Conservation (phyloP, 2,888 invertebrate species). For the Hoplodrina blanda region DNA sequence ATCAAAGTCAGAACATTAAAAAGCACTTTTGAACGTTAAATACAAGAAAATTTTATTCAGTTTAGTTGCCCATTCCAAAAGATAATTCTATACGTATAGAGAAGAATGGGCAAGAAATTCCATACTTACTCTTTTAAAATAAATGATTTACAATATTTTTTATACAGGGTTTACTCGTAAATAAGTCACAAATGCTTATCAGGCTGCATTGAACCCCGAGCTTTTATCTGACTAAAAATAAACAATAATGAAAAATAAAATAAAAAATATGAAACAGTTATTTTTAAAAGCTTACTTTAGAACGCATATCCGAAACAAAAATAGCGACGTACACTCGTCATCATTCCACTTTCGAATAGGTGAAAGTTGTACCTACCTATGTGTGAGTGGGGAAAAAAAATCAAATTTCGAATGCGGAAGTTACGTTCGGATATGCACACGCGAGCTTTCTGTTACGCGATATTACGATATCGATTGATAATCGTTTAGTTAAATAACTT, state of each 20-base stretch:
- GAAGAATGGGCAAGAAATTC: too few relatives aligned
- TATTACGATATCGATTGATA: conserved; percentile 64
- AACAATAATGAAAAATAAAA: conserved; percentile 9
- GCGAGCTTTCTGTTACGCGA: conserved; percentile 69
- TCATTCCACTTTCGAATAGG: conserved; percentile 72
- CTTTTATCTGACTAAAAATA: conserved; percentile 35
- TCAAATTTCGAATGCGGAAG: conserved; percentile 75
- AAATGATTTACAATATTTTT: too few relatives aligned
- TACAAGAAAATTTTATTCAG: too few relatives aligned
- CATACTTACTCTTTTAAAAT: too few relatives aligned
- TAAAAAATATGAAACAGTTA: conserved; percentile 47
- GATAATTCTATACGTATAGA: too few relatives aligned
- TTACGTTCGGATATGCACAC: conserved; percentile 70
- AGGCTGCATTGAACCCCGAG: conserved; percentile 15
- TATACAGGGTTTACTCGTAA: too few relatives aligned
- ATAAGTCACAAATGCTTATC: too few relatives aligned
- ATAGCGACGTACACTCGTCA: conserved; percentile 64
- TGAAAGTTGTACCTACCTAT: conserved; percentile 70
- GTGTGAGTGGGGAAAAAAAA: conserved; percentile 67
- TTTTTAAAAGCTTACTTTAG: conserved; percentile 67
- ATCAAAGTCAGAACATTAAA: too few relatives aligned
- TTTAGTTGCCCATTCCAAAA: too few relatives aligned
- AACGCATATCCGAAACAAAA: conserved; percentile 62
- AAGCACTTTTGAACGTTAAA: too few relatives aligned
- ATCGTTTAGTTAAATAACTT: conserved; percentile 59